A percentile compares a stretch with the other conserved stretches of the same genome.
These are phyloP conservation scores for Aythya baeri DNA, from an alignment of 2,113 vertebrate genomes.

Conservation along the genomic window DNA sequence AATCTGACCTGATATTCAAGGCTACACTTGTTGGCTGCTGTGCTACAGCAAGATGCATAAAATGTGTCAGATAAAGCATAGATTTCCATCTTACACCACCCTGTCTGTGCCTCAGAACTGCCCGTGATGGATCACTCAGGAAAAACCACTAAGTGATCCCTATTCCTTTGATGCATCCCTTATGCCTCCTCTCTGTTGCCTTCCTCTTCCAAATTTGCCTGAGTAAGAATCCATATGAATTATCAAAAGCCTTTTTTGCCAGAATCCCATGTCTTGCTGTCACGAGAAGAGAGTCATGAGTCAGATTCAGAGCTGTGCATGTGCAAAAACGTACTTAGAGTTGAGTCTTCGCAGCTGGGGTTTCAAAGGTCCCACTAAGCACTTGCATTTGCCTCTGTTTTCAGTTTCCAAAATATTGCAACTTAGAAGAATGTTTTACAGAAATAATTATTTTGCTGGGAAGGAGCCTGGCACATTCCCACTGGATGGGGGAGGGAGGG, in stretches of 20 bases:
- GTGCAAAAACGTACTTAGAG: conserved; percentile 48
- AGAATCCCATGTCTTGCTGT: not conserved
- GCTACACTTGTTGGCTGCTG: not conserved
- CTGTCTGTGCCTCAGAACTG: not conserved
- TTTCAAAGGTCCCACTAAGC: conserved; percentile 54
- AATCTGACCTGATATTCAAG: not conserved
- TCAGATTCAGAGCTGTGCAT: conserved; percentile 49
- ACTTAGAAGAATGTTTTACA: conserved; percentile 24
- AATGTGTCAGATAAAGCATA: not conserved
- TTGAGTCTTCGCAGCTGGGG: conserved; percentile 58
- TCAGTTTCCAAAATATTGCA: conserved; percentile 37
- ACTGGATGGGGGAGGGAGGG: not conserved
- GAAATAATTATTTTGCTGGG: conserved; percentile 49
- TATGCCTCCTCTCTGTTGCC: not conserved
- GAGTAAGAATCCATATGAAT: conserved; percentile 11
- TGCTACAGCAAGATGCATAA: not conserved
- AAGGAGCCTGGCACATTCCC: conserved; percentile 32
- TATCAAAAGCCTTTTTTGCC: conserved; percentile 42
- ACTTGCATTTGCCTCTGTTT: not conserved
- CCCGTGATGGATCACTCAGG: not conserved
- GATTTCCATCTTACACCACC: not conserved
- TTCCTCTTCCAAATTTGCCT: not conserved
- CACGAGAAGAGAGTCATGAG: conserved; percentile 37
- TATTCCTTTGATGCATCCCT: not conserved
- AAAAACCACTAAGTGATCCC: not conserved